Evolutionary conservation across 2,888 invertebrate genomes (phyloP), one percentile per base, ranked within the genome.

Genomic region (Spialia ferax): DNA sequence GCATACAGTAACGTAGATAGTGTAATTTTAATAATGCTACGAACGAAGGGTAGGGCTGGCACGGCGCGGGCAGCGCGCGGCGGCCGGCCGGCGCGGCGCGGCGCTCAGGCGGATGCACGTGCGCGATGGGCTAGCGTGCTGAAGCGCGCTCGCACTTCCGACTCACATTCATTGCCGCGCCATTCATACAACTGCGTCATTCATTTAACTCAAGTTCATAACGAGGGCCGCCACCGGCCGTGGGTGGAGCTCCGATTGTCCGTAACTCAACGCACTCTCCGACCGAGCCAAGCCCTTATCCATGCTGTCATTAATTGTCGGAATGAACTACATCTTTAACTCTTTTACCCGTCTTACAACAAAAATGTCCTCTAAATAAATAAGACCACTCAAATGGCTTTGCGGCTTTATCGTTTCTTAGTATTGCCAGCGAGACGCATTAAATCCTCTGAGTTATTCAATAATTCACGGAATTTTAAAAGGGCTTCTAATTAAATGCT

Each of bases 151-250:
- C 86, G 86, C 86, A 88, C 89, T 91, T 92, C 92, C 91, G 91
- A 89, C 87, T 87, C 89, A 80, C 89, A 90, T 89, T 89, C 90
- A 90, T 87, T 88, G 88, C 86, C 88, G 85, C 89, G 85, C 89
- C 91, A 92, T 92, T 92, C 91, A 92, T 88, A 90, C 87, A 90
- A 90, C 84, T 83, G 87, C 88, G 84, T 90, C 91, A 91, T 91
- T 92, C 89, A 91, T 88, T 88, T 88, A 88, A 91, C 91, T 90
- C 90, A 91, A 92, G 91, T 90, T 89, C 89, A 91, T 87, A 89
- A 89, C 84, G 80, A 84, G 65, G 60, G 79, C 81, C 77, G 79
- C 71, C 80, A 75, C 76, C 79, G 80, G 83, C 78, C 86, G 89
- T 88, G 86, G 88, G 88, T 84, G 85, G 80, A 77, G 80, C 81